A percentile compares a stretch with the other conserved stretches of the same genome.
phyloP scores from a whole-genome alignment of 30 jellyfish, hydroid and myxozoan genomes.

The Aurelia aurita region DNA sequence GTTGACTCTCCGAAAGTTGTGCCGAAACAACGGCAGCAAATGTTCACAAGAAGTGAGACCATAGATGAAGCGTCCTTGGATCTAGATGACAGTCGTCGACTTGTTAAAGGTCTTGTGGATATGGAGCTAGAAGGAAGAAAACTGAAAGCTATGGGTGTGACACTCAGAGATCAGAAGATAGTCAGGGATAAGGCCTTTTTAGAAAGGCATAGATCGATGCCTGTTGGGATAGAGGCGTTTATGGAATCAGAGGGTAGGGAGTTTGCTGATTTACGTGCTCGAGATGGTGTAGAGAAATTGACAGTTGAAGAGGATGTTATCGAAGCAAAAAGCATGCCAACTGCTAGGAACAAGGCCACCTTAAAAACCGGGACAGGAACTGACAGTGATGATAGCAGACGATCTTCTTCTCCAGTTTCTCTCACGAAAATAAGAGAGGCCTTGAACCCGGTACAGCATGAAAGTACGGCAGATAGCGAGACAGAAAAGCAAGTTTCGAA shows the following conservation, averaged over 20 bases:
- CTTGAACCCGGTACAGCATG: neutral
- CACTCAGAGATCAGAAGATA: conserved; percentile 4
- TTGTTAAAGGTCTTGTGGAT: conserved; percentile 52
- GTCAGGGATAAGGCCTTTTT: conserved; percentile 4
- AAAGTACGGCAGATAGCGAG: neutral
- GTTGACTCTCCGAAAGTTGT: conserved; percentile 23
- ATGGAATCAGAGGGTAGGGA: neutral
- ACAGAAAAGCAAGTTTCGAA: neutral
- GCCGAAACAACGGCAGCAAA: conserved; percentile 2
- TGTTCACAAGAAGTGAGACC: conserved; percentile 53
- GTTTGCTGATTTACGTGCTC: neutral
- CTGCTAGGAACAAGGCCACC: neutral
- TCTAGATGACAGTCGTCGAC: conserved; percentile 43
- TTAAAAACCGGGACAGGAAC: neutral
- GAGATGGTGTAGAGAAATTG: neutral
- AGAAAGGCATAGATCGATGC: conserved; percentile 54
- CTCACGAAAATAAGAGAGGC: neutral
- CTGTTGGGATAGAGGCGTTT: conserved; percentile 42
- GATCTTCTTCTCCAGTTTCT: neutral
- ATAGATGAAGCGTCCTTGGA: conserved; percentile 57
- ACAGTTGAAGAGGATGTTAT: neutral
- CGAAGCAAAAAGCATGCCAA: neutral
- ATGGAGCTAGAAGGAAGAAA: conserved; percentile 58
- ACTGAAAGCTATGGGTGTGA: conserved; percentile 13
- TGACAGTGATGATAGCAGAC: neutral